phyloP scores from a whole-genome alignment of 2,797 vertebrate genomes.

The Apogon talboti region DNA sequence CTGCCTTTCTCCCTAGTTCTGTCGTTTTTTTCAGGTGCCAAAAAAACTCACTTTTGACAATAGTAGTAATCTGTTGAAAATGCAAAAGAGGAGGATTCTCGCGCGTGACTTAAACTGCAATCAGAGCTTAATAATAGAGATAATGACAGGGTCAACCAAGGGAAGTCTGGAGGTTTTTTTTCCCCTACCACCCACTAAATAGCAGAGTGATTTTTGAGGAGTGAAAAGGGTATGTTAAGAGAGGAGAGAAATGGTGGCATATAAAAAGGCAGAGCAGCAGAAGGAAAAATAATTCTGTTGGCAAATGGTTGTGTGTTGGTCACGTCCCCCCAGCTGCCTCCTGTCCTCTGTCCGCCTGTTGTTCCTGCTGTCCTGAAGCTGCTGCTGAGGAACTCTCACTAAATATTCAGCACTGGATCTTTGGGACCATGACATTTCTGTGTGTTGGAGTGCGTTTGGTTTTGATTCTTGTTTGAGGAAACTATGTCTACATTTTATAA shows the following conservation, averaged over 20 bases:
- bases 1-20: not conserved
- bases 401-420: slow-evolving; percentile 21
- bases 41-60: slow-evolving; percentile 19
- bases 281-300: slow-evolving; percentile 23
- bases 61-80: slow-evolving; percentile 22
- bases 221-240: not conserved
- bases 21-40: slow-evolving; percentile 6
- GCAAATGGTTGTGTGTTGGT: slow-evolving; percentile 49
- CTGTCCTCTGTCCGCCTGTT: slow-evolving; percentile 51
- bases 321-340: slow-evolving; percentile 61
- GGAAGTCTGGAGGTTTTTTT: slow-evolving; percentile 10
- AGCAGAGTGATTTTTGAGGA: slow-evolving; percentile 18
- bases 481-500: slow-evolving; percentile 33
- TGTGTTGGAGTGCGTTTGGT: not conserved
- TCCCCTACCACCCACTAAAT: slow-evolving; percentile 18
- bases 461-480: slow-evolving; percentile 19
- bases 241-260: not conserved
- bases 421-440: slow-evolving; percentile 7
- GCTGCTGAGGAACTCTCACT: slow-evolving; percentile 25
- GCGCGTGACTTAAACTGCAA: slow-evolving; percentile 19
- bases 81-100: not conserved
- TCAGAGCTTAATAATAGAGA: slow-evolving; percentile 38
- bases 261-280: slow-evolving; percentile 21
- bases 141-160: slow-evolving; percentile 32
- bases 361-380: slow-evolving; percentile 48